These are phyloP conservation scores for Torymus aiolomorphi DNA, from an alignment of 2,888 invertebrate genomes.

Conservation along the genomic window DNA sequence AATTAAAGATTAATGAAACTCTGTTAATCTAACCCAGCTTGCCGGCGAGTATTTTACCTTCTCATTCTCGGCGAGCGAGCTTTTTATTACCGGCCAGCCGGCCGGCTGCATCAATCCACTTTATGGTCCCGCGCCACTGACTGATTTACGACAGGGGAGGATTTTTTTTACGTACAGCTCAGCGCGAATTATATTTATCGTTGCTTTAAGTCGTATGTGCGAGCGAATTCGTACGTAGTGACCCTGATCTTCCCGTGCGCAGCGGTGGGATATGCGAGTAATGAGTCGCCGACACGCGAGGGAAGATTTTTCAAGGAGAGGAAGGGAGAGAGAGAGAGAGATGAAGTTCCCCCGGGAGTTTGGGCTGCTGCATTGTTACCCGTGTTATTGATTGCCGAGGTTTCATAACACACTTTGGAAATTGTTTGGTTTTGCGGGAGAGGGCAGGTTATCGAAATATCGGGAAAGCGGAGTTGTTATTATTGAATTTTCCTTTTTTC, in stretches of 20 bases:
- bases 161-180: background rate
- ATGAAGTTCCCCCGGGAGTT: too few species aligned
- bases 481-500: too few species aligned
- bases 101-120: constrained; percentile 1
- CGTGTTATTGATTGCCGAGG: background rate
- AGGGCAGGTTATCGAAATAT: too few species aligned
- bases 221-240: too few species aligned
- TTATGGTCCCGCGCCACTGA: constrained; percentile 1
- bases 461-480: too few species aligned
- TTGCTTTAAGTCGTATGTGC: constrained; percentile 4
- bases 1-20: too few species aligned
- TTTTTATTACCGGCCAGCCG: background rate
- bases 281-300: too few species aligned
- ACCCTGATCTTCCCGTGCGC: too few species aligned
- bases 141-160: constrained; percentile 3
- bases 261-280: too few species aligned
- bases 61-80: background rate
- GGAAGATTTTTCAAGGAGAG: too few species aligned
- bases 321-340: too few species aligned
- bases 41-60: background rate
- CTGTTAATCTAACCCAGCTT: too few species aligned
- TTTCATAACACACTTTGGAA: background rate
- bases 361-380: background rate
- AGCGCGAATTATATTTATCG: constrained; percentile 18
- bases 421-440: background rate